Percentiles rank a stretch among this genome's conserved stretches.
phyloP scores from a whole-genome alignment of 2,113 vertebrate species.

The Alces alces region DNA sequence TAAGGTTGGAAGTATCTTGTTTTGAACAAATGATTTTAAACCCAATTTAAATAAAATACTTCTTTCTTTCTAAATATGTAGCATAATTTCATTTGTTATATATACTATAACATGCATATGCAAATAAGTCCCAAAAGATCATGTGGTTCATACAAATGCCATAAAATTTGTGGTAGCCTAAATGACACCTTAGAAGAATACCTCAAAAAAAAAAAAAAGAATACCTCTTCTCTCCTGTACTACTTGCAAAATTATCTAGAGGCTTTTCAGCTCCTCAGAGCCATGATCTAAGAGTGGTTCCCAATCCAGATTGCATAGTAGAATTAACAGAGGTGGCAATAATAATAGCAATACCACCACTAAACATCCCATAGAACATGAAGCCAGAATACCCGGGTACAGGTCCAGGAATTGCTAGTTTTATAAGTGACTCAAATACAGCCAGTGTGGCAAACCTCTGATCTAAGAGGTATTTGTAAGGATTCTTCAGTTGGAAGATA shows the following conservation, averaged over 20 bases:
- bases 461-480: background rate
- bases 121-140: background rate
- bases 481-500: background rate
- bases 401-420: background rate
- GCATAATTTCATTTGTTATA: background rate
- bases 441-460: background rate
- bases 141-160: background rate
- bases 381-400: background rate
- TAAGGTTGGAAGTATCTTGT: background rate
- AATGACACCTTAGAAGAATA: background rate
- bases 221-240: background rate
- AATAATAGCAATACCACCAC: background rate
- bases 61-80: background rate
- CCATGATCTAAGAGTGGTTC: background rate
- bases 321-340: background rate
- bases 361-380: background rate
- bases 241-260: background rate
- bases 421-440: background rate
- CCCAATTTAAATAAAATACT: background rate
- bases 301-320: background rate
- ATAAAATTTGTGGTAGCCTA: background rate
- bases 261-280: background rate
- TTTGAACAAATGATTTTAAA: slow-evolving; percentile 1
- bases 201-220: too few species aligned
- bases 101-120: background rate